Evolutionary conservation across 2,888 invertebrate genomes (phyloP).

Genomic region (Rhabditoides inermis): DNA sequence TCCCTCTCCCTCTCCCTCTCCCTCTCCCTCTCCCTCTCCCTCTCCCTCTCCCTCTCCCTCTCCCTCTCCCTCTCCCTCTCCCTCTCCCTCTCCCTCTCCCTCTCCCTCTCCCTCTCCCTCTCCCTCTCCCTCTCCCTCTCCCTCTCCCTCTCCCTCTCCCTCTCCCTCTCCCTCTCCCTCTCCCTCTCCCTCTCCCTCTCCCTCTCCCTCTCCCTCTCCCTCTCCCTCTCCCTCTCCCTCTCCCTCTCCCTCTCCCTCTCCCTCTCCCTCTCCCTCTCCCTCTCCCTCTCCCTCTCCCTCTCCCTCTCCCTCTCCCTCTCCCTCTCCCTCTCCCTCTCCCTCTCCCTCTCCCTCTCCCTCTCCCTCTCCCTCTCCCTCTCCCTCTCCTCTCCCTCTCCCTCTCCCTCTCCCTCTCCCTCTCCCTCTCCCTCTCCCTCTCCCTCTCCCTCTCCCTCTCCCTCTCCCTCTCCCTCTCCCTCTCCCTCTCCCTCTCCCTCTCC

Average conservation of each 20-base stretch:
- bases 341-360: conserved; percentile 13
- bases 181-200: conserved; percentile 22
- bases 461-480: conserved; percentile 32
- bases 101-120: conserved; percentile 13
- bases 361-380: conserved; percentile 22
- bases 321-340: conserved; percentile 36
- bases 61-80: conserved; percentile 22
- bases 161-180: conserved; percentile 13
- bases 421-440: conserved; percentile 11
- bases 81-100: conserved; percentile 34
- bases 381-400: conserved; percentile 44
- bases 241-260: conserved; percentile 22
- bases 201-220: conserved; percentile 36
- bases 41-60: conserved; percentile 13
- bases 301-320: conserved; percentile 22
- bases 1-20: conserved; percentile 22
- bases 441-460: conserved; percentile 28
- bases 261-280: conserved; percentile 36
- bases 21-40: conserved; percentile 34
- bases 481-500: conserved; percentile 11
- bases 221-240: conserved; percentile 13
- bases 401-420: conserved; percentile 28
- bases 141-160: conserved; percentile 34
- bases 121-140: conserved; percentile 22
- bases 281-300: conserved; percentile 13